These are phyloP conservation scores for Lathronympha strigana DNA, from an alignment of 2,888 invertebrate species.

Conservation along the genomic window DNA sequence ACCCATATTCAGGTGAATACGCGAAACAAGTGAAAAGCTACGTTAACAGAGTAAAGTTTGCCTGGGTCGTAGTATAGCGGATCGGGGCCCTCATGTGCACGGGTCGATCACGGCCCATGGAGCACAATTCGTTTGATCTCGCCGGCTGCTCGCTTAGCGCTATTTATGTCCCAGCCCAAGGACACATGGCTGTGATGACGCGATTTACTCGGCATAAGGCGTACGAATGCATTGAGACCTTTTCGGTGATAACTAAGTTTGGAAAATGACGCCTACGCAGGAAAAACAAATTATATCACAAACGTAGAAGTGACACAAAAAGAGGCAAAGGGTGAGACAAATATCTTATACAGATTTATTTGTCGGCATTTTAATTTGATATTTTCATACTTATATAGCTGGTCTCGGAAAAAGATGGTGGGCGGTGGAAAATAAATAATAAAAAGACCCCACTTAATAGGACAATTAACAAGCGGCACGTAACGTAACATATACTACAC, in stretches of 20 bases:
- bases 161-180: conserved; percentile 74
- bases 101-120: conserved; percentile 74
- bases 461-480: no score
- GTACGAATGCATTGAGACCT: conserved; percentile 42
- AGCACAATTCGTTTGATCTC: conserved; percentile 83
- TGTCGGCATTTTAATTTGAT: no score
- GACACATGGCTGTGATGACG: conserved; percentile 66
- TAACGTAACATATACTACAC: no score
- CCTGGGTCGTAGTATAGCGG: conserved; percentile 49
- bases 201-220: conserved; percentile 56
- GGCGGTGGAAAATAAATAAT: no score
- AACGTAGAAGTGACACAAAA: no score
- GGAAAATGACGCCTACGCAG: conserved; percentile 17
- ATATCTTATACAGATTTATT: no score
- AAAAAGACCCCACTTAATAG: no score
- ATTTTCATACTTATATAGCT: no score
- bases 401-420: no score
- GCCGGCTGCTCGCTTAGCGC: conserved; percentile 68
- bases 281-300: neutral
- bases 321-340: no score
- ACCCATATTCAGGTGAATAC: conserved; percentile 31
- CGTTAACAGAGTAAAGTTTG: conserved; percentile 36
- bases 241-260: conserved; percentile 40
- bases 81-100: conserved; percentile 75
- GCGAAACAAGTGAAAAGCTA: conserved; percentile 39